Evolutionary conservation across 1,140 invertebrate species (phyloP), one percentile per base, ranked within the genome.

Genomic region (Oscheius sp.): DNA sequence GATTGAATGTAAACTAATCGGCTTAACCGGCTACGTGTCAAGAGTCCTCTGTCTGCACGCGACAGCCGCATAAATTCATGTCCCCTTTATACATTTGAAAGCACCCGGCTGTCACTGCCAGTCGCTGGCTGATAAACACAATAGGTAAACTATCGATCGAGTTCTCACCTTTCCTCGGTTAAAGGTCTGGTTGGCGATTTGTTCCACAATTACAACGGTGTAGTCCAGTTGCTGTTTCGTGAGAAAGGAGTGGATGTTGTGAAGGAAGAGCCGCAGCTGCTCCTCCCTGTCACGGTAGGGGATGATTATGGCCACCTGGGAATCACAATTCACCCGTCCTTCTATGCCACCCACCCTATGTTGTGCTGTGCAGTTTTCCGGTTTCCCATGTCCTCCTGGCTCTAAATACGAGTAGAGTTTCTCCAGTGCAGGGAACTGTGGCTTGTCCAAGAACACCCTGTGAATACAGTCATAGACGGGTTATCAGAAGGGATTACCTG

Each of bases 121-220:
- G n/a, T n/a, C n/a, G n/a, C n/a, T n/a, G n/a, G n/a, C n/a, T n/a
- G n/a, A n/a, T n/a, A n/a, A n/a, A n/a, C n/a, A n/a, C n/a, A n/a
- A n/a, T n/a, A n/a, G n/a, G n/a, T n/a, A n/a, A n/a, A n/a, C n/a
- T n/a, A n/a, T n/a, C n/a, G n/a, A n/a, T n/a, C n/a, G n/a, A n/a
- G 23, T 0, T 45, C 42, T 18, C 42, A 71, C 69, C 61, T 93
- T 94, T 0, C 91, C 95, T 79, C 93, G 88, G 87, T 97, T 98
- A 81, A 97, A 97, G 3, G 83, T 83, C 67, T 83, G 81, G 74
- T 79, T 80, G 2, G 75, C 77, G 1, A 79, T 66, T 65, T 97
- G 95, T 86, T 97, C 93, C 4, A 96, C 89, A 0, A 98, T 89
- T 86, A 92, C 93, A 79, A 98, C 93, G 68, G 90, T 87, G 86